Base-by-base conservation (phyloP, 2,888 invertebrate genomes). In the Andrena minutula region DNA sequence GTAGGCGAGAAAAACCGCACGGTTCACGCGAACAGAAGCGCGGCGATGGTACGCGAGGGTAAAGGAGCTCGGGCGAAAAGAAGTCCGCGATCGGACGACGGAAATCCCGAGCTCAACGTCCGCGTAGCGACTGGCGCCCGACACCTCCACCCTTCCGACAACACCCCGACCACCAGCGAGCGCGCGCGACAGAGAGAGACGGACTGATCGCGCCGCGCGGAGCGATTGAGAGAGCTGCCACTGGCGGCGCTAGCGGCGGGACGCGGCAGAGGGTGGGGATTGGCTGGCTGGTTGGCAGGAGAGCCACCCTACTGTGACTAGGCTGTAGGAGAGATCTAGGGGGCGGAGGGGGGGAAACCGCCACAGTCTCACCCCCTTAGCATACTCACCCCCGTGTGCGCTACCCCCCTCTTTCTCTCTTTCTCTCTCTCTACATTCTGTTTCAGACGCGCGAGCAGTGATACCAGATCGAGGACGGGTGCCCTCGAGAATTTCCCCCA, bases 121-220 rank as follows among this genome's bases (percentile, higher is more conserved):
- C 92, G 89, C 87, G 90, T 88, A 91, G 89, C 90, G 91, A 93
- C 93, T 93, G 92, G 89, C 90, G 91, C 90, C 91, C 84, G 90
- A 91, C 90, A 91, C 91, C 90, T 87, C 91, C 92, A 92, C 92
- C 92, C 92, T 90, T 85, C 89, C 89, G 91, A 89, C 89, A 89
- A 90, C 89, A 88, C 90, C 86, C 90, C 90, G 85, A 88, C 84
- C 86, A 86, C 84, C 75, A 26, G 35, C n/a, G 66, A 75, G 30
- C 86, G 83, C 88, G 74, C 82, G 65, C 77, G 69, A 69, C 64
- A 73, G 84, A 86, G 72, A 78, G 60, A 84, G 83, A 77, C 32
- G 73, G 79, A 82, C 85, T 76, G 72, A 83, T 58, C 58, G 71
- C 53, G 58, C 61, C 32, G 53, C 41, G 4, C 35, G 47, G 75